Evolutionary conservation across 2,113 vertebrate genomes (phyloP).

Genomic region (Gallinago jamesoni): DNA sequence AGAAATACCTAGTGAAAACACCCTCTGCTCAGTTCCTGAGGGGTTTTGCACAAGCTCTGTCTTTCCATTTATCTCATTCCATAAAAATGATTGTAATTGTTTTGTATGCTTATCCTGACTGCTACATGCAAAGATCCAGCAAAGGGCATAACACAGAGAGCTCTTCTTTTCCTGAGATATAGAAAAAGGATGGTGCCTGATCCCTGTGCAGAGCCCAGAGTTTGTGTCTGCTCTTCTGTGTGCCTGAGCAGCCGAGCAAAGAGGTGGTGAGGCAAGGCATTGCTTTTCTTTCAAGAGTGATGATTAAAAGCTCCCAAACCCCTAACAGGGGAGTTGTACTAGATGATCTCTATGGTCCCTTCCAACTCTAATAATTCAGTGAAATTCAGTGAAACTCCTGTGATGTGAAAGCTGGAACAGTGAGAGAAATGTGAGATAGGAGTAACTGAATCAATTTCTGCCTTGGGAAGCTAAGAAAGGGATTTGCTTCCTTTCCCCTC

Average conservation of each 20-base stretch:
- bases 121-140: fast-evolving
- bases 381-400: too few relatives aligned
- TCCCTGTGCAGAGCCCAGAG: background rate
- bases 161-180: background rate
- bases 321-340: too few relatives aligned
- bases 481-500: background rate
- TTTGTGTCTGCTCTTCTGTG: background rate
- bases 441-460: background rate
- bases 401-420: background rate
- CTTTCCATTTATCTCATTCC: background rate
- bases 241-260: background rate
- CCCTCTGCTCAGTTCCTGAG: background rate
- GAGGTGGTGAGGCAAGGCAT: background rate
- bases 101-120: background rate
- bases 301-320: background rate
- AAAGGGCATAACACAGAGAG: background rate
- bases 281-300: background rate
- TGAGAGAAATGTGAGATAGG: background rate
- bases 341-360: too few relatives aligned
- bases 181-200: background rate
- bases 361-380: too few relatives aligned
- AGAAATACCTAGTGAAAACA: background rate
- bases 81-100: background rate
- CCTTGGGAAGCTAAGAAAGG: fast-evolving
- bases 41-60: background rate